Conservation (phyloP, 2,797 vertebrate species). For the Danio kyathit region DNA sequence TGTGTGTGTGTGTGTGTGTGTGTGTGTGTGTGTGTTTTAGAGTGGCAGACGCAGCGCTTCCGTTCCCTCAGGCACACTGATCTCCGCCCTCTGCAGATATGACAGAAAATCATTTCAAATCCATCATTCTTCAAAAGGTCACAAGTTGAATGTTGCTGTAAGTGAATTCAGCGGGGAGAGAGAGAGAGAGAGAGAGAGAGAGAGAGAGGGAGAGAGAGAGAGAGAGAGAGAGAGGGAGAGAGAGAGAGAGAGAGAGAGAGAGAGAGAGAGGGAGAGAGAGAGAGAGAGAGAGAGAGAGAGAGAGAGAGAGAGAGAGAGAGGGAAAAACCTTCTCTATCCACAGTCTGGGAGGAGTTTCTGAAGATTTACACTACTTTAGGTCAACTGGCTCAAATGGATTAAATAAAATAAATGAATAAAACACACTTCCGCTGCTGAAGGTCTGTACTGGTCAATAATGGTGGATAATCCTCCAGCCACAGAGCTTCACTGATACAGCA, state of each 20-base stretch:
- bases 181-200: not conserved
- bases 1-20: conserved; percentile 28
- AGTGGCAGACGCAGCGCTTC: conserved; percentile 8
- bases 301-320: not conserved
- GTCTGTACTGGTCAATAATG: conserved; percentile 2
- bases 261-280: not conserved
- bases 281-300: not conserved
- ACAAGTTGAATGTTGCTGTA: conserved; percentile 58
- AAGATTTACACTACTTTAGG: conserved; percentile 12
- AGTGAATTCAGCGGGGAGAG: conserved; percentile 42
- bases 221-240: not conserved
- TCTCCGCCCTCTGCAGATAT: conserved; percentile 44
- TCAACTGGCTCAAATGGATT: not conserved
- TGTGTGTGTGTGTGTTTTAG: conserved; percentile 20
- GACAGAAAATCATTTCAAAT: conserved; percentile 71
- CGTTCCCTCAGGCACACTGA: conserved; percentile 47
- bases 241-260: not conserved
- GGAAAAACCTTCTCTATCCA: conserved; percentile 48
- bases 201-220: not conserved
- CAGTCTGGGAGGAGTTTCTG: conserved; percentile 10
- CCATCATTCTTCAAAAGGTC: conserved; percentile 68
- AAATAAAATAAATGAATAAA: no score
- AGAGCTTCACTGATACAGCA: conserved; percentile 1
- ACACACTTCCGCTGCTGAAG: not conserved
- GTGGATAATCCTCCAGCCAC: not conserved